These are phyloP conservation scores for Camptogramma bilineatum DNA, from an alignment of 2,888 invertebrate species.

Conservation along the genomic window DNA sequence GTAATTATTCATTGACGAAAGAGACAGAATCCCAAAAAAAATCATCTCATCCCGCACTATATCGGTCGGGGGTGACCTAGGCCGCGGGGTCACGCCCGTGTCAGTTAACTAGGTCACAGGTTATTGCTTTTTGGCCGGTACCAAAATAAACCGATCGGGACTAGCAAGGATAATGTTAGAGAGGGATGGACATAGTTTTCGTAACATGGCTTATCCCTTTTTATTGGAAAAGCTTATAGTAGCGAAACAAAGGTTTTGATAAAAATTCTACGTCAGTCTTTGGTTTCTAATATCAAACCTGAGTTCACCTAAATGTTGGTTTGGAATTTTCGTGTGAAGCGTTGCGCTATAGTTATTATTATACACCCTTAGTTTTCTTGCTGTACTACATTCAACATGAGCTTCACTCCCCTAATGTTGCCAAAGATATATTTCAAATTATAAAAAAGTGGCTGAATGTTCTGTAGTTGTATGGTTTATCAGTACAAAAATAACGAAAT, in stretches of 20 bases:
- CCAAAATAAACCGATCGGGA: constrained; percentile 68
- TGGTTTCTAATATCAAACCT: too few relatives aligned
- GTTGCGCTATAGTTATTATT: too few relatives aligned
- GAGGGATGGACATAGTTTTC: constrained; percentile 13
- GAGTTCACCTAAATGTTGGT: too few relatives aligned
- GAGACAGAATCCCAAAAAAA: constrained; percentile 9
- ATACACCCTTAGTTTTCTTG: too few relatives aligned
- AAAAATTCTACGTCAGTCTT: too few relatives aligned
- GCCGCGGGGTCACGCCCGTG: constrained; percentile 74
- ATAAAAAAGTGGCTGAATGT: neutral
- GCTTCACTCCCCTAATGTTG: neutral
- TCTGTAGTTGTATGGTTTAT: neutral
- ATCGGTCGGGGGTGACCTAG: constrained; percentile 61
- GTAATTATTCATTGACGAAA: too few relatives aligned
- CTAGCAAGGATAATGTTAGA: constrained; percentile 17
- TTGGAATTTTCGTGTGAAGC: too few relatives aligned
- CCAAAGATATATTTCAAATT: neutral
- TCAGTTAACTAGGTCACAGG: constrained; percentile 75
- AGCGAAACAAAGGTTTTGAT: neutral
- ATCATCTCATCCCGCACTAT: constrained; percentile 26
- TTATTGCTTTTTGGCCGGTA: constrained; percentile 65
- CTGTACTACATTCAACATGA: too few relatives aligned
- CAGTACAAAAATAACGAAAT: neutral
- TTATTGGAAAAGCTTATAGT: neutral
- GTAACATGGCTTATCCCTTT: neutral